Conservation (phyloP, 2,888 invertebrate genomes). For the Adela reaumurella region DNA sequence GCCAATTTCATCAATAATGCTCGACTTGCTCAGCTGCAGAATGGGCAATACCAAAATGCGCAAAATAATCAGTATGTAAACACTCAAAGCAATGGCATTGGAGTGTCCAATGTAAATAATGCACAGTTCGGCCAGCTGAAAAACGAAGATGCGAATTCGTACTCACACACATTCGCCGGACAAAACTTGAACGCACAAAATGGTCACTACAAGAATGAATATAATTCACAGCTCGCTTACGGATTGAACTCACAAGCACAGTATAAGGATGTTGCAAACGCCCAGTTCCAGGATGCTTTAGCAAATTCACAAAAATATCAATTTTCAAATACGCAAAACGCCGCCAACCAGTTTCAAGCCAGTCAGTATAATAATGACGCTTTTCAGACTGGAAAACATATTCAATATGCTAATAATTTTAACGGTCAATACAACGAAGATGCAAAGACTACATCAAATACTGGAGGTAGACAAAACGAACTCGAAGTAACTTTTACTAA, state of each 20-base stretch:
- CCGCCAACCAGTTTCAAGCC: background rate
- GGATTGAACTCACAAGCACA: background rate
- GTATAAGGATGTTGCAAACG: background rate
- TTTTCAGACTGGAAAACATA: slow-evolving; percentile 17
- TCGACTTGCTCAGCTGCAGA: background rate
- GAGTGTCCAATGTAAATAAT: background rate
- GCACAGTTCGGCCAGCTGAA: background rate
- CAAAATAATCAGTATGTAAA: slow-evolving; percentile 1
- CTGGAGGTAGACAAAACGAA: slow-evolving; percentile 20
- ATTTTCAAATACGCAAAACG: background rate
- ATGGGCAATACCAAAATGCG: slow-evolving; percentile 2
- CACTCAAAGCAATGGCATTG: background rate
- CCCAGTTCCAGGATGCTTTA: background rate
- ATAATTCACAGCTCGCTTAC: background rate
- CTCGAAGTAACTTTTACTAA: slow-evolving; percentile 21
- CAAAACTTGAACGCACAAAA: background rate
- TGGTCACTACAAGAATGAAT: background rate
- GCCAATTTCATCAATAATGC: slow-evolving; percentile 1
- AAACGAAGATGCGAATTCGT: background rate
- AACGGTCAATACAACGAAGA: slow-evolving; percentile 20
- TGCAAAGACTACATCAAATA: slow-evolving; percentile 18
- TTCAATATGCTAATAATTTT: slow-evolving; percentile 14
- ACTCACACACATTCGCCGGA: background rate
- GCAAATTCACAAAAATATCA: background rate
- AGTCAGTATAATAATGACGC: slow-evolving; percentile 3